Evolutionary conservation across 2,113 vertebrate genomes (phyloP).

Genomic region (Arvicanthis niloticus): DNA sequence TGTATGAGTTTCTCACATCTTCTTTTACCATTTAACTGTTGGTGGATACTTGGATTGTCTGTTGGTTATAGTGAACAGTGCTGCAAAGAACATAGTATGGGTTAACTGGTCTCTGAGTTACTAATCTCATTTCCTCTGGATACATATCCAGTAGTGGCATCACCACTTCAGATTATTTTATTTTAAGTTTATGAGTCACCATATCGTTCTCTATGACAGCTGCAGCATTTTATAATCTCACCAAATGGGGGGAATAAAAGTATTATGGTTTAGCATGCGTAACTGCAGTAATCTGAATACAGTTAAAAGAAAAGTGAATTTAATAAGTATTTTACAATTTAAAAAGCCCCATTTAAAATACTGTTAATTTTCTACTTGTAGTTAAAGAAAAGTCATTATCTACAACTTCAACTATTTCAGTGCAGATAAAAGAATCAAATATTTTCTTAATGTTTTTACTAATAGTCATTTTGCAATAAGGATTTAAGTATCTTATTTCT

Average conservation of each 20-base stretch:
- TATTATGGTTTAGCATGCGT: not conserved
- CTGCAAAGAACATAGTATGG: too few relatives aligned
- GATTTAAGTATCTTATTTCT: conserved; percentile 14
- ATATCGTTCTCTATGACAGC: not conserved
- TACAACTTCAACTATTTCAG: conserved; percentile 18
- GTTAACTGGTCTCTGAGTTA: not conserved
- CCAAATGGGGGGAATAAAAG: not conserved
- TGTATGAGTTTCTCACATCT: not conserved
- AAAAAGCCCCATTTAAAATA: not conserved
- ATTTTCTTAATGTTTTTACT: conserved; percentile 19
- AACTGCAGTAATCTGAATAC: not conserved
- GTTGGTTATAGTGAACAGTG: not conserved
- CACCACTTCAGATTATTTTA: not conserved
- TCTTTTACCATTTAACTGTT: not conserved
- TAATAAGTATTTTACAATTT: not conserved
- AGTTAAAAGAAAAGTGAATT: conserved; percentile 4
- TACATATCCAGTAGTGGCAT: not conserved
- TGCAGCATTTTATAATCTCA: not conserved
- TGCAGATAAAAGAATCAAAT: not conserved
- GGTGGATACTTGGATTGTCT: not conserved
- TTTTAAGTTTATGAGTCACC: not conserved
- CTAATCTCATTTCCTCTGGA: not conserved
- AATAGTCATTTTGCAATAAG: not conserved
- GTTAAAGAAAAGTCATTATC: conserved; percentile 22
- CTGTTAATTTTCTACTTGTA: not conserved